Percentiles rank a stretch among this genome's conserved stretches.
phyloP scores from a whole-genome alignment of 2,113 vertebrate genomes.

The Corythoichthys haematopterus region DNA sequence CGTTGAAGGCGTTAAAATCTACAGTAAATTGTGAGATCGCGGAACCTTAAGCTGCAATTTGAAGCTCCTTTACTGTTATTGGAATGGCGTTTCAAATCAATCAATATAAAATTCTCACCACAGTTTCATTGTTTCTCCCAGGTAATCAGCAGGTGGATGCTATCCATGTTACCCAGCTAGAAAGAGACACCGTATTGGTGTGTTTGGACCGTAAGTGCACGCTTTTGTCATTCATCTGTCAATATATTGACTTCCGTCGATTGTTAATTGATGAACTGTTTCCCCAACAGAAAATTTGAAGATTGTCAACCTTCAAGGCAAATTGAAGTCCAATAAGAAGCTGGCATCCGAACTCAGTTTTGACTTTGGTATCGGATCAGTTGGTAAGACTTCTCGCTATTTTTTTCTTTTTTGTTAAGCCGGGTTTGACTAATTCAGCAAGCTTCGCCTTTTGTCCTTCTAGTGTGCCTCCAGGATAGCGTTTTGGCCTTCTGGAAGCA shows the following conservation, averaged over 20 bases:
- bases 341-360: conserved; percentile 96
- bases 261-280: conserved; percentile 16
- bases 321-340: conserved; percentile 95
- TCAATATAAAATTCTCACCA: too few species aligned
- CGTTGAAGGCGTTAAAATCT: too few species aligned
- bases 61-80: too few species aligned
- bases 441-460: background rate
- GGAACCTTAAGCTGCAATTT: too few species aligned
- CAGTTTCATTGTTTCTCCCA: conserved; percentile 36
- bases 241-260: too few species aligned
- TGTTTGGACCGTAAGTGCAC: conserved; percentile 91
- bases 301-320: conserved; percentile 96
- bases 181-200: conserved; percentile 94
- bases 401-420: background rate
- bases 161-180: conserved; percentile 94
- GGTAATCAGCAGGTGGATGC: conserved; percentile 88
- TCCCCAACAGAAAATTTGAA: conserved; percentile 84
- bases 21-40: too few species aligned
- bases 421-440: background rate
- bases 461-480: conserved; percentile 98
- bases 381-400: conserved; percentile 75
- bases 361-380: conserved; percentile 93
- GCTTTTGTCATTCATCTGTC: background rate
- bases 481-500: conserved; percentile 99
- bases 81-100: too few species aligned